Evolutionary conservation across 2,797 vertebrate species (phyloP), one percentile per base, ranked within the genome.

Genomic region (Coregonus suidteri): DNA sequence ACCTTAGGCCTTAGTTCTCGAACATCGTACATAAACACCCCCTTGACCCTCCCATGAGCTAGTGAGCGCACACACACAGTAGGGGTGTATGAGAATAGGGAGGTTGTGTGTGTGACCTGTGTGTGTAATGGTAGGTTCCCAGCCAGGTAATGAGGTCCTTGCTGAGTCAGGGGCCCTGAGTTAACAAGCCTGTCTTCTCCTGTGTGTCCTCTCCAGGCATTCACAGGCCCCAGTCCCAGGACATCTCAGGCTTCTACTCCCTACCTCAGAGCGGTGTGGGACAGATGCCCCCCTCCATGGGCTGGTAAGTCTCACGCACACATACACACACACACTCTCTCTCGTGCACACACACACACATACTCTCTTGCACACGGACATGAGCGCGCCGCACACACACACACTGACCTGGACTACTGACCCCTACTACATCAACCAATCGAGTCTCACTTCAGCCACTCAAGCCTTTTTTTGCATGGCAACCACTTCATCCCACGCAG

Each of bases 241-340:
- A 99, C 84, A 94, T 99, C 86, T 94, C 97, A 9, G 94, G 97
- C 65, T 99, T 98, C 93, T 99, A 99, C 91, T 94, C 97, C 14
- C 95, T 99, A 77, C 95, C 97, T 86, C 95, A 97, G 31, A 94
- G 95, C 51, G 95, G 96, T 67, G 96, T 98, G 3, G 93, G 97
- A 73, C 98, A 98, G 92, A 98, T 99, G 89, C 91, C 96, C 16
- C 96, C 97, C 75, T 96, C 98, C 73, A 96, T 99, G 96, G 96
- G 97, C 88, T 99, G 98, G 98, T 99, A 93, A 98, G 98, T 96
- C 81, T 62, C 77, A 74, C 73, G 41, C 77, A 71, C 74, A 52
- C 76, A 73, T 75, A 66, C 74, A 76, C 54, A 78, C 41, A 41
- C 41, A 25, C 20, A 13, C 41, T 47, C 9, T 47, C 41, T 47